Evolutionary conservation across 2,888 invertebrate genomes (phyloP).

Genomic region (Alitta virens): DNA sequence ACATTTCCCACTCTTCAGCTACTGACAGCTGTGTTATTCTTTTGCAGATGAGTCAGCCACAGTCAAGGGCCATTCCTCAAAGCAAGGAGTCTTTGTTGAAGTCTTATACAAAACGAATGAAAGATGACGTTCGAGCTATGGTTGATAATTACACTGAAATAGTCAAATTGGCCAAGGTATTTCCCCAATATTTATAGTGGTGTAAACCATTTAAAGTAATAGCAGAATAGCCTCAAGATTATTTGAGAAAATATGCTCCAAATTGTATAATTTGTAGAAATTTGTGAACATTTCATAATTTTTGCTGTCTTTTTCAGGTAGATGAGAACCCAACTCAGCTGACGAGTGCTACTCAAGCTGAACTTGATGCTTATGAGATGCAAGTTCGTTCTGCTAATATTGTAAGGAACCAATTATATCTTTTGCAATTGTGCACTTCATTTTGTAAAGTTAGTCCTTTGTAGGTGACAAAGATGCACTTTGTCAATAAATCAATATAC

Average conservation of each 20-base stretch:
- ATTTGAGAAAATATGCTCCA: no score
- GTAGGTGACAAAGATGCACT: no score
- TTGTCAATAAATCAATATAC: no score
- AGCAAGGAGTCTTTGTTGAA: slow-evolving; percentile 93
- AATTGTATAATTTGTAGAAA: no score
- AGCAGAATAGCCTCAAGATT: no score
- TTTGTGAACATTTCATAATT: background rate
- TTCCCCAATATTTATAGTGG: no score
- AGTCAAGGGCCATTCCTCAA: slow-evolving; percentile 62
- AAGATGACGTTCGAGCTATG: slow-evolving; percentile 97
- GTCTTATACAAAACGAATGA: slow-evolving; percentile 89
- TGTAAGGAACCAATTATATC: slow-evolving; percentile 41
- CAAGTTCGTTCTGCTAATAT: slow-evolving; percentile 95
- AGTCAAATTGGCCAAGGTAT: slow-evolving; percentile 52
- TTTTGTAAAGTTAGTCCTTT: no score
- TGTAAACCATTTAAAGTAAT: no score
- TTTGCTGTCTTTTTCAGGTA: slow-evolving; percentile 52
- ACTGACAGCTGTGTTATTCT: no score
- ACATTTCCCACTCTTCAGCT: no score
- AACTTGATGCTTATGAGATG: slow-evolving; percentile 95
- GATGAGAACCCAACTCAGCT: slow-evolving; percentile 84
- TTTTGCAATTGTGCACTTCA: no score
- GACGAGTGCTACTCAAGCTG: slow-evolving; percentile 85
- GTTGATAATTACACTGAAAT: slow-evolving; percentile 93
- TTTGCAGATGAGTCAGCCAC: background rate